A percentile compares a stretch with the other conserved stretches of the same genome.
These are phyloP conservation scores for Scrobipalpa atriplicella DNA, from an alignment of 2,888 invertebrate species.

Conservation along the genomic window DNA sequence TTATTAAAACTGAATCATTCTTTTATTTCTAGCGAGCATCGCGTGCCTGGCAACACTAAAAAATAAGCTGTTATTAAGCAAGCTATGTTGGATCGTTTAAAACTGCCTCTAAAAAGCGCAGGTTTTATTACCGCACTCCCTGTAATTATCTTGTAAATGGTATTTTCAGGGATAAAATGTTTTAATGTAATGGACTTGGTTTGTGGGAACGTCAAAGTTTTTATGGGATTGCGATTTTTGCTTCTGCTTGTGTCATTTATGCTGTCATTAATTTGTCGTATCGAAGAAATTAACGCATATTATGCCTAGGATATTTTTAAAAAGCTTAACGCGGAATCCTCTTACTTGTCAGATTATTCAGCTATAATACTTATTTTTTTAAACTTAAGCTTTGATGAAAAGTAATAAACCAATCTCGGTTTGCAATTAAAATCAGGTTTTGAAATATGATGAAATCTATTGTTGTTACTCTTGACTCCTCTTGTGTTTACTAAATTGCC, in stretches of 20 bases:
- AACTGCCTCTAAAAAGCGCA: conserved; percentile 35
- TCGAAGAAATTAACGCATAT: no score
- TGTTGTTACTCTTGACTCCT: conserved; percentile 49
- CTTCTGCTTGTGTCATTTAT: no score
- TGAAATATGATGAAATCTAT: conserved; percentile 49
- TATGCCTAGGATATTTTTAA: no score
- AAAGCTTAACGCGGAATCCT: no score
- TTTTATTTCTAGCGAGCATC: conserved; percentile 17
- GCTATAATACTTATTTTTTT: no score
- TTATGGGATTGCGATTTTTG: not conserved
- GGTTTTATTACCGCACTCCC: conserved; percentile 30
- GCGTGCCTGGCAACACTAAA: conserved; percentile 29
- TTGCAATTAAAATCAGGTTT: conserved; percentile 11
- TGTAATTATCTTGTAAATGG: conserved; percentile 34
- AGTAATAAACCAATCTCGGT: not conserved
- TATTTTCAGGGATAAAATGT: conserved; percentile 23
- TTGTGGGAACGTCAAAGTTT: not conserved
- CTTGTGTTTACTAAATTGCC: conserved; percentile 55
- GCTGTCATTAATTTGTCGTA: no score
- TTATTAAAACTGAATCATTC: conserved; percentile 16
- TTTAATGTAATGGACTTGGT: no score
- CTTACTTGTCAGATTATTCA: no score
- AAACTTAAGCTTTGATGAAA: no score
- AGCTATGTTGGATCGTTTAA: conserved; percentile 32
- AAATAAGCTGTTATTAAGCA: conserved; percentile 31